Percentiles rank a stretch among this genome's conserved stretches.
These are phyloP conservation scores for Dipodomys spectabilis DNA, from an alignment of 2,113 vertebrate species.

Conservation along the genomic window DNA sequence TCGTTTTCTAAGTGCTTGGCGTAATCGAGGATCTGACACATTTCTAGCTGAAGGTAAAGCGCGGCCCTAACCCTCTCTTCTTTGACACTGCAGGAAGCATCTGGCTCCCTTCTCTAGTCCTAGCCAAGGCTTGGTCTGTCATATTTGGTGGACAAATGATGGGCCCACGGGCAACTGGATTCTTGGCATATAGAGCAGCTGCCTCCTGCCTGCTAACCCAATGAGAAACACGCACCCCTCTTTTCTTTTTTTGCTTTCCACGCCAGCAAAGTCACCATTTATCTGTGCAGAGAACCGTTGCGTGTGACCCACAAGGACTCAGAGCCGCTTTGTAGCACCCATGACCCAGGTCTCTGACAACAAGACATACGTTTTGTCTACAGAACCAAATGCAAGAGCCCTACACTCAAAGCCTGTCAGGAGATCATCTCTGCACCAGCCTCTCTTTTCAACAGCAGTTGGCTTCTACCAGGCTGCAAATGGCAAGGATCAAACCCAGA, in stretches of 20 bases:
- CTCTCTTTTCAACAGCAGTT: not conserved
- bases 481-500: slow-evolving; percentile 61
- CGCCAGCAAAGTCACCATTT: not conserved
- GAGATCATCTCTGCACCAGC: not conserved
- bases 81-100: not conserved
- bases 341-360: not conserved
- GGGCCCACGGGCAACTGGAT: not conserved
- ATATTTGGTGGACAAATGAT: not conserved
- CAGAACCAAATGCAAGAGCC: not conserved
- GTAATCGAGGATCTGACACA: not conserved
- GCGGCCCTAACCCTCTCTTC: rapidly evolving
- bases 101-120: not conserved
- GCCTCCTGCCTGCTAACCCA: not conserved
- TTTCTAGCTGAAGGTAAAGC: not conserved
- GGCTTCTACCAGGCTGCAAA: slow-evolving; percentile 55
- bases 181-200: no score
- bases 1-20: not conserved
- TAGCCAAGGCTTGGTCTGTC: not conserved
- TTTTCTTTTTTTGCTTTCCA: no score
- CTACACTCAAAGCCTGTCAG: not conserved
- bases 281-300: not conserved
- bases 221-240: not conserved
- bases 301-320: not conserved
- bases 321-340: not conserved
- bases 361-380: not conserved